Evolutionary conservation across 2,888 invertebrate species (phyloP).

Genomic region (Syrphus vitripennis): DNA sequence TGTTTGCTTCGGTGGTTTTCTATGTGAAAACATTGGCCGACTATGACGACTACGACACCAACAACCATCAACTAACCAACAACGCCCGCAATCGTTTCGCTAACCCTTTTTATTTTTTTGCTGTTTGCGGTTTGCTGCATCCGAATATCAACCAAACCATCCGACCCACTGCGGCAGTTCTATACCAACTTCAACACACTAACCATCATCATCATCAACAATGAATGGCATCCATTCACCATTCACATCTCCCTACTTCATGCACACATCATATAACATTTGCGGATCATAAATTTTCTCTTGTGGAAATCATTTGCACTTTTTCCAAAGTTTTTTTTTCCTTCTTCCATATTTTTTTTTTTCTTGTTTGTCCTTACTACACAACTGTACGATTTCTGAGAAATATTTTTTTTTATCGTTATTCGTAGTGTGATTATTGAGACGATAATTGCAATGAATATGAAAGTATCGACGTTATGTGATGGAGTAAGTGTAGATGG

Average conservation of each 20-base stretch:
- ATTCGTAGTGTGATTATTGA: conserved; percentile 64
- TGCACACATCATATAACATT: conserved; percentile 72
- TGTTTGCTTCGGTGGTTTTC: conserved; percentile 70
- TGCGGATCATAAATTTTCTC: conserved; percentile 72
- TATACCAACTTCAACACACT: neutral
- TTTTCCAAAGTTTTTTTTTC: conserved; percentile 31
- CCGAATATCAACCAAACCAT: conserved; percentile 31
- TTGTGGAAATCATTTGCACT: conserved; percentile 71
- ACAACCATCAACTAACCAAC: neutral
- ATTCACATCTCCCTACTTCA: conserved; percentile 55
- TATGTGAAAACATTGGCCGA: conserved; percentile 50
- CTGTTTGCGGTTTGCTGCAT: conserved; percentile 56
- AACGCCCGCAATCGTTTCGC: conserved; percentile 35
- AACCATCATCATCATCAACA: conserved; percentile 48
- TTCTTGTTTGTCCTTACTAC: conserved; percentile 17
- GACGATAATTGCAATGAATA: conserved; percentile 69
- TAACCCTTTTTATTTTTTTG: conserved; percentile 51
- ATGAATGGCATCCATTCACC: conserved; percentile 67
- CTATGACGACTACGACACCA: neutral
- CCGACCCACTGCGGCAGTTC: conserved; percentile 45
- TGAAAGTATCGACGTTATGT: conserved; percentile 62
- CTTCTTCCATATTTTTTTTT: neutral
- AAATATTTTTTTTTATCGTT: conserved; percentile 46
- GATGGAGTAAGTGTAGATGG: neutral
- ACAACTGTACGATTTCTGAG: conserved; percentile 12